A percentile compares a stretch with the other conserved stretches of the same genome.
These are phyloP conservation scores for Nyctereutes procyonoides DNA, from an alignment of 2,113 vertebrate species.

Conservation along the genomic window DNA sequence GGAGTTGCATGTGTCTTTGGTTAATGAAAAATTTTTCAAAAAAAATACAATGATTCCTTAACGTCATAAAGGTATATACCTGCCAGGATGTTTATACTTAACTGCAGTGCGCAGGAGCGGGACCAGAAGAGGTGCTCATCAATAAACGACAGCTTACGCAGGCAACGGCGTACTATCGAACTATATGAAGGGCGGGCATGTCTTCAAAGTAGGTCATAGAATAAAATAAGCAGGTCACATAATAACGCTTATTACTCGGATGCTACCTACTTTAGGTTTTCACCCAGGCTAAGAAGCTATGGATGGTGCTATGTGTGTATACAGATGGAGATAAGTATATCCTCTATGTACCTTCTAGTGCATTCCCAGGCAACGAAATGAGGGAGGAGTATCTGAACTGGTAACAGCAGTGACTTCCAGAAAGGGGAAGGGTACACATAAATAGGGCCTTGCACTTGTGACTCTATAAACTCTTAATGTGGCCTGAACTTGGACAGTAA, in stretches of 20 bases:
- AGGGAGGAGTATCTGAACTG: not conserved
- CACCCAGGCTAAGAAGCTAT: not conserved
- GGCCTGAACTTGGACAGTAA: not conserved
- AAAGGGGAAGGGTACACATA: not conserved
- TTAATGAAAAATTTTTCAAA: constrained; percentile 33
- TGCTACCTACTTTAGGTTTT: not conserved
- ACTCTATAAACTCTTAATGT: not conserved
- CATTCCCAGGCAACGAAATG: not conserved
- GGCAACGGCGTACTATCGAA: not conserved
- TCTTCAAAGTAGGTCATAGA: not conserved
- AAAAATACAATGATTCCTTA: not conserved
- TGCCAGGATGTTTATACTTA: not conserved
- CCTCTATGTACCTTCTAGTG: not conserved
- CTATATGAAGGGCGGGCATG: not conserved
- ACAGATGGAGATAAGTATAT: not conserved
- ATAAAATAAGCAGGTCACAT: not conserved
- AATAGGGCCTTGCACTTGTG: not conserved
- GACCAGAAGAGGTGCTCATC: not conserved
- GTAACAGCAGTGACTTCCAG: not conserved
- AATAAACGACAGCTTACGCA: not conserved
- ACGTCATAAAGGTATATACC: not conserved
- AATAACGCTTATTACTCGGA: not conserved
- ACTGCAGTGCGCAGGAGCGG: not conserved
- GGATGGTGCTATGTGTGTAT: rapidly evolving
- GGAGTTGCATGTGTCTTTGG: not conserved